Evolutionary conservation across 2,797 vertebrate species (phyloP).

Genomic region (Morelia viridis): DNA sequence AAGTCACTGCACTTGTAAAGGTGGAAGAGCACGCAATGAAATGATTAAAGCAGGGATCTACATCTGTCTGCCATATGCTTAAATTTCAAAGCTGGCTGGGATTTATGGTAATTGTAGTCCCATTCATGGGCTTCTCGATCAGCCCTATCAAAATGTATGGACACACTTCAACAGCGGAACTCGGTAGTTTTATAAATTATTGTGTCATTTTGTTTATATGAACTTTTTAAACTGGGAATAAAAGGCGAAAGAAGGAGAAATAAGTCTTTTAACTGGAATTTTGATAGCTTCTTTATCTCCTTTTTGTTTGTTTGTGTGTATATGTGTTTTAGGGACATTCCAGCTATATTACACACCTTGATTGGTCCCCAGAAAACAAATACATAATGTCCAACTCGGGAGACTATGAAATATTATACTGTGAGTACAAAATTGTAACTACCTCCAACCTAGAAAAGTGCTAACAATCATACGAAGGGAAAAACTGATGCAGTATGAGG

Average conservation of each 20-base stretch:
- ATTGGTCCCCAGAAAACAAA: conserved; percentile 98
- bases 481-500: background rate
- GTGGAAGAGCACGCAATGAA: background rate
- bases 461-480: conserved; percentile 37
- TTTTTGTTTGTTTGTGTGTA: conserved; percentile 7
- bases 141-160: background rate
- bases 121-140: background rate
- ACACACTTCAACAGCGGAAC: background rate
- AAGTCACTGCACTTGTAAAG: background rate
- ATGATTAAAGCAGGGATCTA: background rate
- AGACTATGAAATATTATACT: conserved; percentile 99
- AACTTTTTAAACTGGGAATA: conserved; percentile 29
- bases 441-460: background rate
- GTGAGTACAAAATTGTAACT: conserved; percentile 80
- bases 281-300: background rate
- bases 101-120: background rate
- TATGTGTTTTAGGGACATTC: conserved; percentile 88
- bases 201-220: background rate
- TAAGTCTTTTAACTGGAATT: conserved; percentile 4
- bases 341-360: conserved; percentile 99
- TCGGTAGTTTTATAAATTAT: rapidly evolving
- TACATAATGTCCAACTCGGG: conserved; percentile 99
- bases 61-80: background rate
- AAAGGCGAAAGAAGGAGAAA: background rate
- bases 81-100: background rate